These are phyloP conservation scores for Bovichtus variegatus DNA, from an alignment of 2,797 vertebrate species.

Conservation along the genomic window DNA sequence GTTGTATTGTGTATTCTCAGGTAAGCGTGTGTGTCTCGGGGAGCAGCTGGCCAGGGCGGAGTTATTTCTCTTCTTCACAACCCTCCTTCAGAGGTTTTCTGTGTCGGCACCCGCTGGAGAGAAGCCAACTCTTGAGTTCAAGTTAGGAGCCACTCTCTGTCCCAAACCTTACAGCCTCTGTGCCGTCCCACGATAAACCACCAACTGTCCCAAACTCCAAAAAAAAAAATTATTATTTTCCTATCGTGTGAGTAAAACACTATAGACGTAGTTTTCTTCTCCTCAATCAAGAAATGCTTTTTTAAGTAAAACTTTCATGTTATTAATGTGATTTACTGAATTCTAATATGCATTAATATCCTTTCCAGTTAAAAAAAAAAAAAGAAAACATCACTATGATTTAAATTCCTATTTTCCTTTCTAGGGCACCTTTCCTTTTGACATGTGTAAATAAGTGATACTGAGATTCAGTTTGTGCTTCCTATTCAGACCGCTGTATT, in stretches of 20 bases:
- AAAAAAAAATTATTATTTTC: background rate
- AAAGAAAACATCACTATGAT: background rate
- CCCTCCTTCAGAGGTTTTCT: slow-evolving; percentile 87
- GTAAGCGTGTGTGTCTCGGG: slow-evolving; percentile 85
- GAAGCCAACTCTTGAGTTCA: slow-evolving; percentile 66
- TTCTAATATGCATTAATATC: background rate
- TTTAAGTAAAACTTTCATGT: background rate
- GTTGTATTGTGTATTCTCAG: slow-evolving; percentile 63
- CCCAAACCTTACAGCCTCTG: slow-evolving; percentile 83
- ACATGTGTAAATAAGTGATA: slow-evolving; percentile 2
- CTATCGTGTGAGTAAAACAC: background rate
- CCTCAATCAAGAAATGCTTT: background rate
- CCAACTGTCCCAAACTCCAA: background rate
- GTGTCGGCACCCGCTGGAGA: slow-evolving; percentile 73
- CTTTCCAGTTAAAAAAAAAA: background rate
- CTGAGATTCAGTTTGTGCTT: background rate
- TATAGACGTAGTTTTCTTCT: background rate
- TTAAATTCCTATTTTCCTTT: background rate
- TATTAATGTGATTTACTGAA: background rate
- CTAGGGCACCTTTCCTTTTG: background rate
- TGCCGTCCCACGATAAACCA: slow-evolving; percentile 59
- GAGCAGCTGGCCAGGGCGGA: slow-evolving; percentile 85
- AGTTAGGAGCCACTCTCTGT: slow-evolving; percentile 62
- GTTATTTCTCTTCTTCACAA: slow-evolving; percentile 82
- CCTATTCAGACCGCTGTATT: background rate